Base-by-base conservation (phyloP, 2,113 vertebrate species). In the Elachura formosa region DNA sequence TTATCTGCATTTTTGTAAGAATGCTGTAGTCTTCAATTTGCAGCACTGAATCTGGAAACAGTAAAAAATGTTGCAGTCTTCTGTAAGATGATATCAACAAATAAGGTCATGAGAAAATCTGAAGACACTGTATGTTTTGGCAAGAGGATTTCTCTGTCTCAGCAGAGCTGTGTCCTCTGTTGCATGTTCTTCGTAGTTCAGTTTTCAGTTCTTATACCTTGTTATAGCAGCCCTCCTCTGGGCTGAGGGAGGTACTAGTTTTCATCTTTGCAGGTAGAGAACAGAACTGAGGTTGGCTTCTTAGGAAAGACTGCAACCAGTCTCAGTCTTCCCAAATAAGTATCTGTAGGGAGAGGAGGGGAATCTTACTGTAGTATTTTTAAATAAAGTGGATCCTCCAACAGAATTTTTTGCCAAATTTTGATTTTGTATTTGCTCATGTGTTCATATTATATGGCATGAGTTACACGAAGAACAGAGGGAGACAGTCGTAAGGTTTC, bases 271-370 rank as follows among this genome's bases (percentile, higher is more conserved):
- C 14, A 75, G 14, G 8, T n/a, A 56, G 4, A 79, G 26, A 56
- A 58, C 84, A 84, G 6, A 81, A 5, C 17, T 22, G 49, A 55
- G 3, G 1, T 31, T 63, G 2, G 6, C 40, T 90, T 73, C 25
- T 21, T 71, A 29, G 52, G 33, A 25, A 76, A 54, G 48, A 58
- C 12, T 72, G 38, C 90, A 87, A 63, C 2, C 7, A 58, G 5
- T 45, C 12, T 68, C n/a, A 15, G 4, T 54, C 38, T 76, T 80
- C 12, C 33, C 73, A 59, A 59, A 68, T 11, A 4, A 68, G 11
- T 16, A 33, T 6, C 21, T 31, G 46, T 43, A 29, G n/a, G 18
- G 19, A 22, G 17, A 17, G 10, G 3, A 1, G 3, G 1, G 3
- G 25, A 51, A 10, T 28, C 14, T 23, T 51, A 38, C 11, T 33